phyloP scores from a whole-genome alignment of 2,888 invertebrate genomes.

The Tineola bisselliella region DNA sequence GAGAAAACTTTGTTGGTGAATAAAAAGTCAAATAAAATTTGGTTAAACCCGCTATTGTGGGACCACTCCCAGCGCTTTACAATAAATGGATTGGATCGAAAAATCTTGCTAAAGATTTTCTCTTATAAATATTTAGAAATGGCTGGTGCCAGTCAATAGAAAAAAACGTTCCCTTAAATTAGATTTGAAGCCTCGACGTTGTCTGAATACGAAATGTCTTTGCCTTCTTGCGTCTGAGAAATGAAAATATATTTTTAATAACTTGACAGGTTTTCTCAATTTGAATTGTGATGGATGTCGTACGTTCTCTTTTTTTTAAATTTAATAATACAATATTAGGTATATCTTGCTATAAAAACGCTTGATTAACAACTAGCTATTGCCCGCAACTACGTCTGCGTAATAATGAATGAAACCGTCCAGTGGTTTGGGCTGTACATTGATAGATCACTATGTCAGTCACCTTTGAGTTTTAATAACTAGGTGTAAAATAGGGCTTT shows the following conservation, averaged over 20 bases:
- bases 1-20: too few species aligned
- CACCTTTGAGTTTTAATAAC: too few species aligned
- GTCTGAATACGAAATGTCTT: slow-evolving; percentile 1
- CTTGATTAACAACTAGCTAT: too few species aligned
- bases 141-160: slow-evolving; percentile 2
- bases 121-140: slow-evolving; percentile 14
- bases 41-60: background rate
- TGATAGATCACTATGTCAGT: too few species aligned
- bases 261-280: background rate
- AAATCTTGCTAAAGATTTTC: slow-evolving; percentile 5
- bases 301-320: too few species aligned
- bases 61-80: background rate
- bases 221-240: background rate
- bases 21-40: background rate
- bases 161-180: slow-evolving; percentile 14
- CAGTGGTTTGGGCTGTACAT: too few species aligned
- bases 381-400: too few species aligned
- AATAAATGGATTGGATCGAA: background rate
- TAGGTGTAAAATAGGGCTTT: too few species aligned
- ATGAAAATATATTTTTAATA: background rate
- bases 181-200: slow-evolving; percentile 7
- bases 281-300: background rate
- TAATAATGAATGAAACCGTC: too few species aligned
- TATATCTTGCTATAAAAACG: too few species aligned
- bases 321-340: too few species aligned